Conservation (phyloP, 2,113 vertebrate species). For the Atlantisia rogersi region DNA sequence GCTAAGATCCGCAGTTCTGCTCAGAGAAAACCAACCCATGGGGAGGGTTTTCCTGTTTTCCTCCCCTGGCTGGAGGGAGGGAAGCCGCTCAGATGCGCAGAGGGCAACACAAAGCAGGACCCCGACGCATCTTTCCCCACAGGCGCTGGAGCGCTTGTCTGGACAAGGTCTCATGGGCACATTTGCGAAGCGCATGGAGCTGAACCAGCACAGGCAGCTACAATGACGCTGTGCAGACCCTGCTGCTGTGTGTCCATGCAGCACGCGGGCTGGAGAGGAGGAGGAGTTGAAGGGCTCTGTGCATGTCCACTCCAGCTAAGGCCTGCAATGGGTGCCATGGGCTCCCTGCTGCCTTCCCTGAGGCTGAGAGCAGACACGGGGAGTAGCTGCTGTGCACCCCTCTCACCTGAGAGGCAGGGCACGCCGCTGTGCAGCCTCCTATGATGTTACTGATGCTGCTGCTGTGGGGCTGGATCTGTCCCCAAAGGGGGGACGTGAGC, state of each 20-base stretch:
- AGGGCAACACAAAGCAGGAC: not conserved
- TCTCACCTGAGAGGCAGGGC: not conserved
- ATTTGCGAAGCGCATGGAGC: too few relatives aligned
- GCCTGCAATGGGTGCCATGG: not conserved
- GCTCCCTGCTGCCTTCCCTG: too few relatives aligned
- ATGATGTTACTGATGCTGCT: accelerated
- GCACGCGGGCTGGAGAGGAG: not conserved
- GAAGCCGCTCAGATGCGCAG: not conserved
- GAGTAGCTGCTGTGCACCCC: not conserved
- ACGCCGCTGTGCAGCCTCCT: not conserved
- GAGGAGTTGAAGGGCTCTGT: accelerated
- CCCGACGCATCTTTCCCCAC: not conserved
- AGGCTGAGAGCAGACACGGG: accelerated
- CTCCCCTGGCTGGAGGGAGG: not conserved
- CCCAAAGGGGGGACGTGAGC: not conserved
- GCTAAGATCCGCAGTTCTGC: not conserved
- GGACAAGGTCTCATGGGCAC: not conserved
- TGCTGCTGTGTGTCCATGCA: accelerated
- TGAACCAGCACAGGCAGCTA: not conserved
- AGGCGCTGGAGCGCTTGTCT: not conserved
- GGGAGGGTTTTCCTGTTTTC: not conserved
- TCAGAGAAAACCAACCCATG: not conserved
- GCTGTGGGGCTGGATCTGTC: not conserved
- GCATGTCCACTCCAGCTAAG: accelerated
- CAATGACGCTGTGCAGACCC: not conserved